Evolutionary conservation across 2,888 invertebrate genomes (phyloP), one percentile per base, ranked within the genome.

Genomic region (Ethmia dodecea): DNA sequence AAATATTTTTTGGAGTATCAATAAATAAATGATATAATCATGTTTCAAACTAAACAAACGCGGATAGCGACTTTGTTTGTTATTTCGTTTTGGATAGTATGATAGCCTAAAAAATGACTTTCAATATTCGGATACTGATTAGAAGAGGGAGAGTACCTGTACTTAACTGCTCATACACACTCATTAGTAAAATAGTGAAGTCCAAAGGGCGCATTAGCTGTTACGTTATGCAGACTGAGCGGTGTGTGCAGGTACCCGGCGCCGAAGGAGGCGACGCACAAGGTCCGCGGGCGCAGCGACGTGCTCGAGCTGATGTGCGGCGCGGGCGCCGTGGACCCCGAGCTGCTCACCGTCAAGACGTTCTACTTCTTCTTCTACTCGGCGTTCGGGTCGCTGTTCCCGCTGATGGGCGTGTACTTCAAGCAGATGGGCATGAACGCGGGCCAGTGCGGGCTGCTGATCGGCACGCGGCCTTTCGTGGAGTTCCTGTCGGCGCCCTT

Each of bases 341-440:
- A 98, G 74, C 87, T 99, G 33, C 89, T 99, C 50, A 93, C 97
- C 35, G 97, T 97, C 52, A 99, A 99, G 81, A 93, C 96, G 13
- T 99, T 99, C 83, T 99, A 99, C 77, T 98, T 99, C 86, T 98
- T 98, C 89, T 99, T 99, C 87, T 99, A 98, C 80, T 97, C 98
- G 26, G 98, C 99, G 1, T 99, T 99, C 72, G 99, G 99, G 4
- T 97, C 97, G 1, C 89, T 99, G 10, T 99, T 99, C 71, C 99
- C 99, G 0, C 87, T 99, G 42, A 95, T 99, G 93, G 99, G 98
- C 22, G 96, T 99, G 28, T 99, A 99, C 86, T 99, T 99, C 89
- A 99, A 99, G 86, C 99, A 99, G 88, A 94, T 99, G 93, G 98
- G 98, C 40, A 98, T 99, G 97, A 98, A 98, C 79, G 96, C 98